Evolutionary conservation across 2,888 invertebrate genomes (phyloP).

Genomic region (Endomychus coccineus): DNA sequence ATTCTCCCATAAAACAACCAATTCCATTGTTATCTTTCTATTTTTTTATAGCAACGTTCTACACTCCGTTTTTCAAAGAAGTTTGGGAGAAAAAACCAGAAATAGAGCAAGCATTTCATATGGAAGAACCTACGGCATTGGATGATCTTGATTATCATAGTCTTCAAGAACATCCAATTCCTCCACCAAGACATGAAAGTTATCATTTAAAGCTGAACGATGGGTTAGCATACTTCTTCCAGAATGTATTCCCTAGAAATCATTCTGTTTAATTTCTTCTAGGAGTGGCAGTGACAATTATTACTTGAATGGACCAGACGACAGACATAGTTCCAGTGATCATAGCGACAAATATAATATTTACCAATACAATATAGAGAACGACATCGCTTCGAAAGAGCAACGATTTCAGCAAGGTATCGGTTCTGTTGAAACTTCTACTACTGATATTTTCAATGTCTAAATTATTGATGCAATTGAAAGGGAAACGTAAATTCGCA

Average conservation of each 20-base stretch:
- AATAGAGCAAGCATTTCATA: conserved; percentile 86
- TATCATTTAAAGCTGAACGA: conserved; percentile 62
- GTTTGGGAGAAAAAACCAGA: conserved; percentile 94
- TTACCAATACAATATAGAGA: conserved; percentile 55
- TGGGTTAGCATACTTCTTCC: conserved; percentile 38
- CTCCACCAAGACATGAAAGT: conserved; percentile 71
- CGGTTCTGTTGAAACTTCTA: not conserved
- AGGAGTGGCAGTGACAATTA: conserved; percentile 60
- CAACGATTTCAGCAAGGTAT: conserved; percentile 15
- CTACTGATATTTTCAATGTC: not conserved
- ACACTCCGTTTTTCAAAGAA: conserved; percentile 92
- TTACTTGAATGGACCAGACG: conserved; percentile 52
- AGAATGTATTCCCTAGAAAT: conserved; percentile 1
- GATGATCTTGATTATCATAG: conserved; percentile 65
- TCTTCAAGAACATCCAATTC: conserved; percentile 49
- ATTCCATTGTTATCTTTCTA: too few species aligned
- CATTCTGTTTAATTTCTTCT: conserved; percentile 21
- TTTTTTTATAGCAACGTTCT: conserved; percentile 71
- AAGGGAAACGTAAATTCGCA: too few species aligned
- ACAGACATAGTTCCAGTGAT: conserved; percentile 55
- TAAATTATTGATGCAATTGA: too few species aligned
- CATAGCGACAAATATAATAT: conserved; percentile 60
- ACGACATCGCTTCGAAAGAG: conserved; percentile 32
- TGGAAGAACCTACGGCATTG: conserved; percentile 61
- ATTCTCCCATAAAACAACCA: conserved; percentile 16